phyloP scores from a whole-genome alignment of 2,888 invertebrate genomes.

The Pollenia labialis region DNA sequence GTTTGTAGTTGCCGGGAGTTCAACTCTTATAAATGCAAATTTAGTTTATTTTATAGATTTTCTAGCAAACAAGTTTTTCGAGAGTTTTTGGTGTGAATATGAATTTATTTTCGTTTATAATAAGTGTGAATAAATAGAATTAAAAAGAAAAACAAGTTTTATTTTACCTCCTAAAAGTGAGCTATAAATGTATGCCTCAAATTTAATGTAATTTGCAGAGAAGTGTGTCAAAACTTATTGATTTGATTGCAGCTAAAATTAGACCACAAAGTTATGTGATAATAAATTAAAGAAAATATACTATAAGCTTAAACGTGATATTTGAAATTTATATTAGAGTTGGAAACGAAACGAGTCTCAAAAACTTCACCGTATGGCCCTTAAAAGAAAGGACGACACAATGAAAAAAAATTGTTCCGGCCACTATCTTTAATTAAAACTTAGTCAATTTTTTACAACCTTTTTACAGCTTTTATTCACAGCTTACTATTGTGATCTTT shows the following conservation, averaged over 20 bases:
- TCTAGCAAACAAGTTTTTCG: neutral
- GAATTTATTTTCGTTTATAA: slow-evolving; percentile 18
- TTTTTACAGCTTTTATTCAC: too few species aligned
- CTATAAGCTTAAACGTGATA: neutral
- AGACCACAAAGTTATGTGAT: slow-evolving; percentile 12
- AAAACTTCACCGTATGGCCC: too few species aligned
- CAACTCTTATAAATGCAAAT: slow-evolving; percentile 28
- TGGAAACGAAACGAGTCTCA: too few species aligned
- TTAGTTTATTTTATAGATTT: slow-evolving; percentile 20
- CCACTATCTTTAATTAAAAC: too few species aligned
- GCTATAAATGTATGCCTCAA: slow-evolving; percentile 28
- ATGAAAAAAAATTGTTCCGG: too few species aligned
- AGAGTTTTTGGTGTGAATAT: slow-evolving; percentile 10
- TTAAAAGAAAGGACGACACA: too few species aligned
- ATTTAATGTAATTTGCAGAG: slow-evolving; percentile 20
- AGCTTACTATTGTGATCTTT: too few species aligned
- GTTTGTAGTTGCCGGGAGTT: slow-evolving; percentile 9
- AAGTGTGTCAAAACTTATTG: slow-evolving; percentile 1
- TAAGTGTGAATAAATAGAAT: slow-evolving; percentile 17
- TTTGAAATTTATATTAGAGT: too few species aligned
- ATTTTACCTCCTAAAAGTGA: slow-evolving; percentile 25
- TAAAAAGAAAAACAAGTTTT: slow-evolving; percentile 12
- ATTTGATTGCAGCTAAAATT: neutral
- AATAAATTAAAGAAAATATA: slow-evolving; percentile 26
- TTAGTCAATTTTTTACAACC: too few species aligned